Conservation (phyloP, 2,888 invertebrate genomes). For the Chrysolina oricalcia region DNA sequence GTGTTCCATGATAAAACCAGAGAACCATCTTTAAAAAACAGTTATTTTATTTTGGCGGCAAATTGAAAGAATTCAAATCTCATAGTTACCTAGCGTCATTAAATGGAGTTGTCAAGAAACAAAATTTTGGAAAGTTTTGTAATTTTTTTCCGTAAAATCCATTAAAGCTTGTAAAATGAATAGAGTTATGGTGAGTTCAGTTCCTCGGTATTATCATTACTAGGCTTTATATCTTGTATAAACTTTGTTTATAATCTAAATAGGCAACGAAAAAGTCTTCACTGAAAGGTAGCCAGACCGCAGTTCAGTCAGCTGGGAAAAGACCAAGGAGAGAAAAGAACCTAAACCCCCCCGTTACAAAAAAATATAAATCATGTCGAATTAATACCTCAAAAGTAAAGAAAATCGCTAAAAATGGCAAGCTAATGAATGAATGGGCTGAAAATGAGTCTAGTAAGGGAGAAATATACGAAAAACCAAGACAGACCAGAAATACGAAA, state of each 20-base stretch:
- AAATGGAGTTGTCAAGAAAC: not conserved
- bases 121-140: slow-evolving; percentile 14
- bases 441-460: slow-evolving; percentile 51
- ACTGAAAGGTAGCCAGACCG: not conserved
- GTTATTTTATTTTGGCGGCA: not conserved
- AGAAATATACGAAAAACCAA: slow-evolving; percentile 40
- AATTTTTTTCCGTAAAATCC: not conserved
- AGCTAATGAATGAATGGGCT: slow-evolving; percentile 41
- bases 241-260: not conserved
- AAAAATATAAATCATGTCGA: slow-evolving; percentile 32
- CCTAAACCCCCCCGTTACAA: slow-evolving; percentile 35
- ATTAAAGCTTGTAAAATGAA: not conserved
- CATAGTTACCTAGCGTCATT: not conserved
- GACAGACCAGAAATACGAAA: not conserved
- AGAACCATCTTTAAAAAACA: too few relatives aligned
- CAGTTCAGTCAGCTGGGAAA: slow-evolving; percentile 16
- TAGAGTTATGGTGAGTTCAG: slow-evolving; percentile 4
- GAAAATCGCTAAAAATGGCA: slow-evolving; percentile 33
- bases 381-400: slow-evolving; percentile 37
- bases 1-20: too few relatives aligned
- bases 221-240: not conserved
- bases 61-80: not conserved
- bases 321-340: slow-evolving; percentile 36
- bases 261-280: slow-evolving; percentile 5
- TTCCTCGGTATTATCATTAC: not conserved